A percentile compares a stretch with the other conserved stretches of the same genome.
phyloP scores from a whole-genome alignment of 1,140 invertebrate genomes.

The Cyrtorhinus lividipennis region DNA sequence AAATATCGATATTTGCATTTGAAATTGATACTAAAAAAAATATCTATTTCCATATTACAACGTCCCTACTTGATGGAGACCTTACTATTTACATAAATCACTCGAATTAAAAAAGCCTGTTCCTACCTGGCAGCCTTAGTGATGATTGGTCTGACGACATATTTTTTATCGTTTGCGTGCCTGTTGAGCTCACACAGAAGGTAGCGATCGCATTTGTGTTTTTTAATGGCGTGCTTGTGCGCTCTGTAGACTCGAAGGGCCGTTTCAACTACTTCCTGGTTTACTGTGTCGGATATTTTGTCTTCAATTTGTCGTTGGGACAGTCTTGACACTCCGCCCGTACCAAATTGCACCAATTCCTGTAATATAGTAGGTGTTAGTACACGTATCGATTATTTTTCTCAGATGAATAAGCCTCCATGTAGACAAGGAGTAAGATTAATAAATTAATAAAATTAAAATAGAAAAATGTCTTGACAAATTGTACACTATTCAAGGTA shows the following conservation, averaged over 20 bases:
- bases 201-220: conserved; percentile 56
- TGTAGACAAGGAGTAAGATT: too few relatives aligned
- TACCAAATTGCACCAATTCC: conserved; percentile 14
- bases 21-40: too few relatives aligned
- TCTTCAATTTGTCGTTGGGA: conserved; percentile 45
- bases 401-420: background rate
- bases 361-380: background rate
- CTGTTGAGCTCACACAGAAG: conserved; percentile 60
- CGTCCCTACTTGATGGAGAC: too few relatives aligned
- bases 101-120: too few relatives aligned
- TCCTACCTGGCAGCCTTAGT: conserved; percentile 44
- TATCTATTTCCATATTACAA: too few relatives aligned
- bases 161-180: conserved; percentile 33
- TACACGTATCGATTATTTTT: background rate
- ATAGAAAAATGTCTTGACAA: too few relatives aligned
- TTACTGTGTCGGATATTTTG: conserved; percentile 57
- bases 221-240: conserved; percentile 50
- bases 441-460: too few relatives aligned
- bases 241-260: conserved; percentile 50
- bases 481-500: too few relatives aligned
- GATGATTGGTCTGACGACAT: conserved; percentile 44
- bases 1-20: too few relatives aligned
- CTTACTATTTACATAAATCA: too few relatives aligned
- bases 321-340: background rate
- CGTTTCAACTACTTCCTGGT: conserved; percentile 62